Conservation (phyloP, 2,113 vertebrate genomes). For the Engystomops pustulosus region DNA sequence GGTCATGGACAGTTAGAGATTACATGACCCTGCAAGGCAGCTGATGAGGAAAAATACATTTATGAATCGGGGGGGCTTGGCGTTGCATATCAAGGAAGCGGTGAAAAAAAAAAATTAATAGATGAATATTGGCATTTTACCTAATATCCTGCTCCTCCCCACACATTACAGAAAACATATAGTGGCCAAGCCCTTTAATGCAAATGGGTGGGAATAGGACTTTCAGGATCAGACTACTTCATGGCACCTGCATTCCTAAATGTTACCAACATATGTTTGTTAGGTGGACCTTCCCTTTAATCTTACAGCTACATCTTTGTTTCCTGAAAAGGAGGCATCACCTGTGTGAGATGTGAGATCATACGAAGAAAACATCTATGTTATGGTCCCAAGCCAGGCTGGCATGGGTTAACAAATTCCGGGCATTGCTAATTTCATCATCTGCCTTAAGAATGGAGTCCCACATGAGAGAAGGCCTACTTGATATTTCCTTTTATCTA, state of each 20-base stretch:
- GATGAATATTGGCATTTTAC: too few relatives aligned
- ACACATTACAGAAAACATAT: too few relatives aligned
- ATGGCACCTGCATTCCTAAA: not conserved
- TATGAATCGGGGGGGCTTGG: too few relatives aligned
- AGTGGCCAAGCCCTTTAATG: too few relatives aligned
- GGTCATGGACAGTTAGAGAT: too few relatives aligned
- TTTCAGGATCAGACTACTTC: too few relatives aligned
- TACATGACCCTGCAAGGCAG: too few relatives aligned
- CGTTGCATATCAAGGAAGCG: too few relatives aligned
- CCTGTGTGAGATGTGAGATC: not conserved
- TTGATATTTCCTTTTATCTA: constrained; percentile 57
- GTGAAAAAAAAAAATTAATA: too few relatives aligned
- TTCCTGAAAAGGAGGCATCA: not conserved
- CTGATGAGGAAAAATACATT: too few relatives aligned
- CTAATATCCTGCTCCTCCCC: too few relatives aligned
- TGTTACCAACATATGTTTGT: not conserved
- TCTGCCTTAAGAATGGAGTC: constrained; percentile 49
- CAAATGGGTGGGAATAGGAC: too few relatives aligned
- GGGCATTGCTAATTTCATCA: constrained; percentile 55
- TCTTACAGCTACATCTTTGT: not conserved
- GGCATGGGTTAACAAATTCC: constrained; percentile 38
- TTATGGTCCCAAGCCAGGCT: not conserved
- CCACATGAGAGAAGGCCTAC: constrained; percentile 49
- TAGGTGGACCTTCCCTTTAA: not conserved
- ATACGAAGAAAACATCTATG: not conserved